Conservation (phyloP, 2,888 invertebrate species). For the Leptodirus hochenwartii region DNA sequence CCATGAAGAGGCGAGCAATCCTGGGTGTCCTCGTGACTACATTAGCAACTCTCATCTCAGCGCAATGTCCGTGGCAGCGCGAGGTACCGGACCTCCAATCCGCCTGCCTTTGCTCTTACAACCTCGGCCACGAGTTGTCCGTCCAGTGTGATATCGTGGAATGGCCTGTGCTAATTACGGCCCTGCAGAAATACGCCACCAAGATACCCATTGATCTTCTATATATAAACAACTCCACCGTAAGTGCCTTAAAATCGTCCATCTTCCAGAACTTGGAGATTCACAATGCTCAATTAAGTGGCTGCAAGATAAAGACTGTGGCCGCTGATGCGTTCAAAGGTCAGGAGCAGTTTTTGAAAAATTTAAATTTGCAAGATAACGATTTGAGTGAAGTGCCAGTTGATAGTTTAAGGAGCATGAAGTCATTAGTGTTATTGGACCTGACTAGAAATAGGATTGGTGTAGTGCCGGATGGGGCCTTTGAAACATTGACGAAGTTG, state of each 20-base stretch:
- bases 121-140: constrained; percentile 66
- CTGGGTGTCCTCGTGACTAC: constrained; percentile 17
- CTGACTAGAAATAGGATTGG: constrained; percentile 66
- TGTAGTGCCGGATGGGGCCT: constrained; percentile 55
- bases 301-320: constrained; percentile 56
- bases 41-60: not conserved
- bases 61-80: constrained; percentile 72
- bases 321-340: constrained; percentile 62
- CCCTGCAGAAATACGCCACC: constrained; percentile 49
- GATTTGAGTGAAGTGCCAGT: constrained; percentile 62
- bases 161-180: constrained; percentile 52
- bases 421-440: constrained; percentile 60
- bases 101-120: constrained; percentile 76
- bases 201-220: constrained; percentile 60
- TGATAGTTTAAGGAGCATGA: constrained; percentile 45
- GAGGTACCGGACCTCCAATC: constrained; percentile 57
- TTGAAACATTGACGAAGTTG: constrained; percentile 49
- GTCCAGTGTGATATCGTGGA: constrained; percentile 85
- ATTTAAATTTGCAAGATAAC: constrained; percentile 73
- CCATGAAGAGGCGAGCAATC: constrained; percentile 21
- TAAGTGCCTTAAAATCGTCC: constrained; percentile 45
- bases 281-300: constrained; percentile 70
- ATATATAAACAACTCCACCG: constrained; percentile 75
- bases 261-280: constrained; percentile 52
- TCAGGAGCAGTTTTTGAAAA: constrained; percentile 62